Evolutionary conservation across 2,797 vertebrate genomes (phyloP).

Genomic region (Garrulus glandarius): DNA sequence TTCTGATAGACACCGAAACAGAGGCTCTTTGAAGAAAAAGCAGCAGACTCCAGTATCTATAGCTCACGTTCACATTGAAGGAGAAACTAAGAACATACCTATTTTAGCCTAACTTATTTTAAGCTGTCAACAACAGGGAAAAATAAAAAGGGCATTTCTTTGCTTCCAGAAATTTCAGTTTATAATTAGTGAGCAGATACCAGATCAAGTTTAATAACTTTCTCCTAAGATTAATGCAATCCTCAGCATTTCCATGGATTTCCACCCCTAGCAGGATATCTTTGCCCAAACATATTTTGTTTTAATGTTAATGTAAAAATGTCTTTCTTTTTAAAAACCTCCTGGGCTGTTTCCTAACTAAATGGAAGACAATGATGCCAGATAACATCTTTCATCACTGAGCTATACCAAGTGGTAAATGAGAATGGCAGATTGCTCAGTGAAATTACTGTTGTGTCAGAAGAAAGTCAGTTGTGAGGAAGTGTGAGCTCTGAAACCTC

Average conservation of each 20-base stretch:
- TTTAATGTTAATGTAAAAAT: neutral
- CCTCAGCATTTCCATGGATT: neutral
- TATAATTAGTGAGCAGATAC: neutral
- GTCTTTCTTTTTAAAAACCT: neutral
- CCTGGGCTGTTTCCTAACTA: neutral
- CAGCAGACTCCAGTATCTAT: neutral
- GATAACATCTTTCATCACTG: neutral
- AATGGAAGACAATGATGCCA: neutral
- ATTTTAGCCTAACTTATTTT: neutral
- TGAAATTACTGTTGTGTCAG: neutral
- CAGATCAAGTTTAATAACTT: neutral
- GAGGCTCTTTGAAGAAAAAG: neutral
- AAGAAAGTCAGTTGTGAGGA: neutral
- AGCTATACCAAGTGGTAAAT: neutral
- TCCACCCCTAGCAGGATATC: neutral
- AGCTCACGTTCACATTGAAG: neutral
- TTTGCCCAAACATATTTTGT: neutral
- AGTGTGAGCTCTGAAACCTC: neutral
- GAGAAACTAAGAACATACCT: neutral
- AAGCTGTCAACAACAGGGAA: neutral
- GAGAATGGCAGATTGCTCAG: neutral
- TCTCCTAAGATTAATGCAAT: neutral
- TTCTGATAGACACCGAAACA: neutral
- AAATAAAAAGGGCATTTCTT: neutral
- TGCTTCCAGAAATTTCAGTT: neutral